Evolutionary conservation across 2,888 invertebrate species (phyloP), one percentile per base, ranked within the genome.

Genomic region (Coremacera marginata): DNA sequence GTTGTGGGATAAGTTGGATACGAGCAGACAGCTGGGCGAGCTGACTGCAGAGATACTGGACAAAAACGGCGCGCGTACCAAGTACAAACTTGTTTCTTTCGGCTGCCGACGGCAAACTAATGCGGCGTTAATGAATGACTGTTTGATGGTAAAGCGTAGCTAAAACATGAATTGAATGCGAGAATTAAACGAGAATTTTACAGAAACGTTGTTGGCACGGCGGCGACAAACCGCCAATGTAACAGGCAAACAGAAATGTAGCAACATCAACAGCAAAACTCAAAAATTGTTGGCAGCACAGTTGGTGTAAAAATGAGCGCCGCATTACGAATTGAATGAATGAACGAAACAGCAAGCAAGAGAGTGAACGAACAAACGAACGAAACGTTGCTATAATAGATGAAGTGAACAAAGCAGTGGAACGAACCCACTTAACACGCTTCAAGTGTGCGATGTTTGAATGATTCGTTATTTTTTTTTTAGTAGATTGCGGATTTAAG

Each of bases 181-280:
- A 55, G 51, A 25, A 49, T 51, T 9, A 27, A 22, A 49, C 14
- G 67, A 25, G 34, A 67, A 34, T 37, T 9, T 16, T 27, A 16
- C 62, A 14, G 67, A 67, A 4, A 70, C 55, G 70, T 70, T 78
- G 79, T 73, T 71, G 70, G 70, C 65, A 76, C 79, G 81, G 79
- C 83, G 81, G 84, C 85, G 85, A 87, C 86, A 86, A 87, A 87
- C 87, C 87, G 87, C 87, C 87, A 87, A 87, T 86, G 83, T 87
- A 87, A 84, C 85, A 87, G 87, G 87, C 86, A 79, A 85, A 80
- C 87, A 87, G 83, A 79, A 83, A 19, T 7, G 5, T 72, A 11
- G 75, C 79, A 80, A 81, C 77, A 80, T 78, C 76, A 70, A 72
- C 63, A 84, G 82, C 80, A 84, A 81, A 85, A 81, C 75, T 72